Evolutionary conservation across 2,113 vertebrate genomes (phyloP).

Genomic region (Sorex araneus): DNA sequence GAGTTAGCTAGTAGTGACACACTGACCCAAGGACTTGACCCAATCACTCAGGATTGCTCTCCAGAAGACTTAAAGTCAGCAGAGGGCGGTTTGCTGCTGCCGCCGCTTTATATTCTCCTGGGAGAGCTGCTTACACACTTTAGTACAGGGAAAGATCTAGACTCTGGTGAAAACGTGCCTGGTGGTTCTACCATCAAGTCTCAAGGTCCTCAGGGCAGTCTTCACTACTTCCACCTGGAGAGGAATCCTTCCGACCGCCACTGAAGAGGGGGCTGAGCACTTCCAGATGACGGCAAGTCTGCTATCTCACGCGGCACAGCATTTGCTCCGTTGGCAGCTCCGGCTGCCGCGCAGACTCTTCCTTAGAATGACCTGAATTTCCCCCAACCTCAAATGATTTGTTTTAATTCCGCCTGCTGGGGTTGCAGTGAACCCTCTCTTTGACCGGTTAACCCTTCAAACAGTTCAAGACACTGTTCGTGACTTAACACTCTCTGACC

Average conservation of each 20-base stretch:
- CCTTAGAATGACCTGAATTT: background rate
- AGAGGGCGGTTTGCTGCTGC: background rate
- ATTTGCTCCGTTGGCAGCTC: background rate
- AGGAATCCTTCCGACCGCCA: background rate
- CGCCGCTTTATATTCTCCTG: conserved; percentile 26
- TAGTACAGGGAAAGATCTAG: conserved; percentile 18
- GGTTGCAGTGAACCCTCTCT: background rate
- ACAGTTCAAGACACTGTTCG: background rate
- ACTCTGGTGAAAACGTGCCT: background rate
- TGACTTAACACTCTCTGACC: background rate
- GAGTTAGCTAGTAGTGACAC: background rate
- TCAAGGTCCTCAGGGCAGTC: background rate
- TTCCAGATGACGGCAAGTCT: background rate
- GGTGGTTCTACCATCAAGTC: background rate
- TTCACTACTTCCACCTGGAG: background rate
- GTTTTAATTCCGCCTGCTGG: conserved; percentile 1
- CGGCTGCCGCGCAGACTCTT: background rate
- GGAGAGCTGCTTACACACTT: conserved; percentile 13
- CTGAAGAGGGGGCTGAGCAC: background rate
- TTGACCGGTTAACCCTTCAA: background rate
- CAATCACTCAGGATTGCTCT: background rate
- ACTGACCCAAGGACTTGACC: background rate
- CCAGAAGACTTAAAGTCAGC: background rate
- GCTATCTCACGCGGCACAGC: background rate
- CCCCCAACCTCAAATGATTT: background rate